Evolutionary conservation across 2,113 vertebrate genomes (phyloP), one percentile per base, ranked within the genome.

Genomic region (Elephas maximus): DNA sequence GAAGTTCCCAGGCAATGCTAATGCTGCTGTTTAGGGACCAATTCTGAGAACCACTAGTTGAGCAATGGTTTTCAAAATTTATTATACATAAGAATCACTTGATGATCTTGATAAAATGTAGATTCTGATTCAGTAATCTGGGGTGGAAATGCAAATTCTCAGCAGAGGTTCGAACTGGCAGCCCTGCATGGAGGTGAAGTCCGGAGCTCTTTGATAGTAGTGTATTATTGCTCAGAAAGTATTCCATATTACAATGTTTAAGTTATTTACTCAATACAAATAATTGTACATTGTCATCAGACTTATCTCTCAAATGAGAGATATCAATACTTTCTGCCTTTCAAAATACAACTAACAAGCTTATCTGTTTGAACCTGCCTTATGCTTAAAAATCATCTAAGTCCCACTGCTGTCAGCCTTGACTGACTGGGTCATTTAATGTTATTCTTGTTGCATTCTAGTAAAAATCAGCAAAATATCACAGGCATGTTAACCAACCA

Each of bases 261-360:
- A 63, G 11, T 83, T 77, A 26, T 77, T 79, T 60, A 93, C 2
- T 73, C 45, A 87, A 57, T 26, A 96, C 8, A 85, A 45, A 85
- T 86, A 76, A 37, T 71, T 88, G n/a, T 80, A 57, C 23, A 80
- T 53, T 63, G 21, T 15, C 51, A 86, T 94, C 53, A 63, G 65
- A 30, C 88, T 78, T 76, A 69, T 78, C 21, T 96, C 26, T 69
- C 71, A 91, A 89, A 63, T 37, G 17, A 63, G 23, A 41, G 30
- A 62, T 60, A 30, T 44, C 63, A 44, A 79, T 48, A 12, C 11
- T 41, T 88, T 90, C 60, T 45, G 45, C 84, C 53, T n/a, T 90
- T 94, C 41, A 96, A 94, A 85, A 82, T 60, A 77, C 14, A 88
- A 63, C 63, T 85, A 24, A 21, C 45, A 77, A 77, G 14, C 57